Conservation (phyloP, 2,113 vertebrate species). For the Lagopus leucura region DNA sequence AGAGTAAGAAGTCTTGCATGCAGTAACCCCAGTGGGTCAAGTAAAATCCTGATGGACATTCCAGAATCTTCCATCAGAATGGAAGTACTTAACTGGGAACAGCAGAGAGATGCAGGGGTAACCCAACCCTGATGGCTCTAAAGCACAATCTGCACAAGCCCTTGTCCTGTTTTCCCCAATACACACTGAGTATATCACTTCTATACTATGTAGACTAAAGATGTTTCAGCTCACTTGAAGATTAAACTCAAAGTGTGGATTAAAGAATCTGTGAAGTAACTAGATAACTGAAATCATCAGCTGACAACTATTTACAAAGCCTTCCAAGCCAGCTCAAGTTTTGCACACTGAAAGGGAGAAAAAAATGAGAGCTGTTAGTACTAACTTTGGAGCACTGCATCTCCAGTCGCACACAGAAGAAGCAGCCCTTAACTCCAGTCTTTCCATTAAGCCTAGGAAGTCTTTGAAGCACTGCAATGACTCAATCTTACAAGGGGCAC, state of each 20-base stretch:
- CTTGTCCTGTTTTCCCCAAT: background rate
- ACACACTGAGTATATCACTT: rapidly evolving
- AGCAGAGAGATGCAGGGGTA: too few relatives aligned
- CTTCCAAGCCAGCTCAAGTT: background rate
- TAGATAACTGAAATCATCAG: background rate
- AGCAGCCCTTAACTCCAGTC: too few relatives aligned
- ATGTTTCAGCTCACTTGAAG: background rate
- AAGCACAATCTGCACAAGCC: rapidly evolving
- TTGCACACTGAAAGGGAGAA: too few relatives aligned
- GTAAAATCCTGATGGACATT: rapidly evolving
- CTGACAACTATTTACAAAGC: background rate
- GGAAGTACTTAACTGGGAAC: background rate
- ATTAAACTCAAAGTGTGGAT: background rate
- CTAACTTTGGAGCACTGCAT: rapidly evolving
- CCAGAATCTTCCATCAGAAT: background rate
- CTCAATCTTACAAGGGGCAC: background rate
- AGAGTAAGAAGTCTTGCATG: rapidly evolving
- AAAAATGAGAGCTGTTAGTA: background rate
- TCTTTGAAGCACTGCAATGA: background rate
- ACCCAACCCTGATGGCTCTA: background rate
- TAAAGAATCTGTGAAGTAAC: background rate
- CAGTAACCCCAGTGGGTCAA: too few relatives aligned
- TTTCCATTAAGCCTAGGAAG: too few relatives aligned
- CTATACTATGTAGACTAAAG: rapidly evolving
- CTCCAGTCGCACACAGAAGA: rapidly evolving